Evolutionary conservation across 2,888 invertebrate genomes (phyloP).

Genomic region (Drosophila nigricruria): DNA sequence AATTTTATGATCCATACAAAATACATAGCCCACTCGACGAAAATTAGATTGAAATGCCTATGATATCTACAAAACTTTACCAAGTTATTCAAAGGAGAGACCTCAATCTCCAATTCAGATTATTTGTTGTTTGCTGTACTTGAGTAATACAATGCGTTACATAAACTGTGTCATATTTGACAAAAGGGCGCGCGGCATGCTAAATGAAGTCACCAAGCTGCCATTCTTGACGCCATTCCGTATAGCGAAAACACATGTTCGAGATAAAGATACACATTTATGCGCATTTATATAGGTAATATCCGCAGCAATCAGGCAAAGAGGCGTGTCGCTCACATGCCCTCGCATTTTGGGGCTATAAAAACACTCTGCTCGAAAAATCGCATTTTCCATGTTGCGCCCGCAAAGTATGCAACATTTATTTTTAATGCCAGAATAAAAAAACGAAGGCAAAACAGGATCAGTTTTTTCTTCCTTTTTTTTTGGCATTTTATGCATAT

Average conservation of each 20-base stretch:
- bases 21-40: neutral
- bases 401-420: conserved; percentile 75
- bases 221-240: conserved; percentile 32
- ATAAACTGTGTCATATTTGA: neutral
- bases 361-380: conserved; percentile 39
- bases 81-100: too few species aligned
- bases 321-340: conserved; percentile 39
- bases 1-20: neutral
- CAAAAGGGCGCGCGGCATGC: neutral
- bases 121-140: neutral
- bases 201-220: conserved; percentile 51
- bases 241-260: conserved; percentile 31
- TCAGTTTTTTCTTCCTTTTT: neutral
- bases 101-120: too few species aligned
- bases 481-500: conserved; percentile 52
- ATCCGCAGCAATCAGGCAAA: conserved; percentile 61
- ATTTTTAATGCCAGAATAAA: conserved; percentile 63
- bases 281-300: conserved; percentile 49
- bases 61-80: neutral
- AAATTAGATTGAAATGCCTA: neutral
- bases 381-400: conserved; percentile 52
- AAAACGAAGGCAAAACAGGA: conserved; percentile 6
- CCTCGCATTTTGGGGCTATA: conserved; percentile 37
- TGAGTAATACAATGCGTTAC: neutral
- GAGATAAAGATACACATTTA: conserved; percentile 35